Conservation (phyloP, 1,140 invertebrate species). For the Drosophila busckii region DNA sequence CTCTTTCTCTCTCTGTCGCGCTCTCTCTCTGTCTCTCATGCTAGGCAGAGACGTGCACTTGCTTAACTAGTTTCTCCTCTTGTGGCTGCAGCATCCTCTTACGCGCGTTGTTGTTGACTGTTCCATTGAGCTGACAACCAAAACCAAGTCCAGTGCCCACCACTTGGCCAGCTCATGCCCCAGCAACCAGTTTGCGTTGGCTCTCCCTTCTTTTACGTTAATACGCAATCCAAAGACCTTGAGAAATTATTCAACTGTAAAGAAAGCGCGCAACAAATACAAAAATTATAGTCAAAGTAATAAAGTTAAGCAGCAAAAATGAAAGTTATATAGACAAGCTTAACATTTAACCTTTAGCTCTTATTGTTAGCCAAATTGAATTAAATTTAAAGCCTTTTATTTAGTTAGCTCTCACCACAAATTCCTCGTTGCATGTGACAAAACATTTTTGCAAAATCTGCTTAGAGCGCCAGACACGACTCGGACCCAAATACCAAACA, state of each 20-base stretch:
- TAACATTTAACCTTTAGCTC: neutral
- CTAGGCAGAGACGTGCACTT: conserved; percentile 36
- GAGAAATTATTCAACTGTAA: conserved; percentile 52
- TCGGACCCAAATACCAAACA: conserved; percentile 61
- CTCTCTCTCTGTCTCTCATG: conserved; percentile 48
- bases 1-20: conserved; percentile 23
- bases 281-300: conserved; percentile 15
- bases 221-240: conserved; percentile 42
- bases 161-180: conserved; percentile 12
- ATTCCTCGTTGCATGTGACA: conserved; percentile 20
- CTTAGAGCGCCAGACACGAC: conserved; percentile 11
- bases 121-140: conserved; percentile 47
- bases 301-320: conserved; percentile 11
- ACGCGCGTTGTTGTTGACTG: conserved; percentile 12
- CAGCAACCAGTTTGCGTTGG: conserved; percentile 13
- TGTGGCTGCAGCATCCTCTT: conserved; percentile 37
- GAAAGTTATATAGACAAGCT: conserved; percentile 18
- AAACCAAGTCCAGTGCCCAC: conserved; percentile 29
- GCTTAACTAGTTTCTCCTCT: conserved; percentile 39
- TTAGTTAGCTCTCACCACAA: conserved; percentile 8
- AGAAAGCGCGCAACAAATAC: conserved; percentile 24
- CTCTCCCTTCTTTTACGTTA: neutral
- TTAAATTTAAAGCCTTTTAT: conserved; percentile 17
- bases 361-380: conserved; percentile 11
- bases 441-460: conserved; percentile 25